These are phyloP conservation scores for Caenorhabditis imperialis DNA, from an alignment of 2,888 invertebrate species.

Conservation along the genomic window DNA sequence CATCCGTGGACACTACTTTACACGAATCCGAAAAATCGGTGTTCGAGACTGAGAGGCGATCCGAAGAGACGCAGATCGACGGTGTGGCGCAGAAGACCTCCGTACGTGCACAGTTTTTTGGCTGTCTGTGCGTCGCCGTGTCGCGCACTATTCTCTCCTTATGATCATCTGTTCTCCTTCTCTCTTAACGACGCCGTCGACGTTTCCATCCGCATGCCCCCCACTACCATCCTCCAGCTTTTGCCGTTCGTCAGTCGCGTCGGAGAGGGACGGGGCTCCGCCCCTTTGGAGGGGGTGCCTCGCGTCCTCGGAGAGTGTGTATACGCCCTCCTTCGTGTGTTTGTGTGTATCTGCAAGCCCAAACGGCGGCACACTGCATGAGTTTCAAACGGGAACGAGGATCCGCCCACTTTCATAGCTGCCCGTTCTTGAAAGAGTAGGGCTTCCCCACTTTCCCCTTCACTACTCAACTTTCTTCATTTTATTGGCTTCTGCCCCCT, in stretches of 20 bases:
- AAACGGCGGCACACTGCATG: conserved; percentile 42
- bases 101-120: conserved; percentile 32
- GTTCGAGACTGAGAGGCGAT: neutral
- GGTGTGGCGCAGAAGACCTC: conserved; percentile 19
- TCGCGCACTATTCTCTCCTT: conserved; percentile 2
- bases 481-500: neutral
- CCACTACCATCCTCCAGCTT: conserved; percentile 15
- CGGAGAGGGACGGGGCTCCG: conserved; percentile 15
- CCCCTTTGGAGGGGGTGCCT: conserved; percentile 34
- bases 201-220: conserved; percentile 7
- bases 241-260: conserved; percentile 36
- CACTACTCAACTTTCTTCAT: conserved; percentile 6
- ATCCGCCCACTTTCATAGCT: conserved; percentile 30
- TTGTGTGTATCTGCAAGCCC: conserved; percentile 25
- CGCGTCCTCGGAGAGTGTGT: conserved; percentile 10
- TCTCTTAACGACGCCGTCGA: conserved; percentile 1
- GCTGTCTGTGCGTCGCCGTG: conserved; percentile 16
- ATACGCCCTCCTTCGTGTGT: conserved; percentile 47
- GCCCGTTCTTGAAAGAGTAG: conserved; percentile 23
- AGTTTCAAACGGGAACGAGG: conserved; percentile 44
- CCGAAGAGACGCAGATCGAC: conserved; percentile 1
- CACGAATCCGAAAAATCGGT: conserved; percentile 1
- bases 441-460: conserved; percentile 4
- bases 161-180: conserved; percentile 49
- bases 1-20: conserved; percentile 9